Evolutionary conservation across 2,888 invertebrate species (phyloP), one percentile per base, ranked within the genome.

Genomic region (Clanis bilineata): DNA sequence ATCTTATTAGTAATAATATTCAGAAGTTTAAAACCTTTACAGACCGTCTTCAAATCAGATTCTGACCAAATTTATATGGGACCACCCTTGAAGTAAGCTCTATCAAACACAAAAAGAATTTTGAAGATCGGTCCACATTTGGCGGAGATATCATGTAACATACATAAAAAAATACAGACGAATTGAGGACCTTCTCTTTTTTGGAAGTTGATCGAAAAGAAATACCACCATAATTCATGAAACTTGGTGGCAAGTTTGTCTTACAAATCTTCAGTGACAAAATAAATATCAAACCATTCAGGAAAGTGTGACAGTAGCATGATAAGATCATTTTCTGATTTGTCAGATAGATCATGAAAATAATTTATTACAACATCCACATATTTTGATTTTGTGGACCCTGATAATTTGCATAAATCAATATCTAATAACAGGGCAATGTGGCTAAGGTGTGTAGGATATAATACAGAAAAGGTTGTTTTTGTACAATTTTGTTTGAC

Each of bases 281-380:
- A 79, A 71, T 85, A 90, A 59, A 85, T 65, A 72, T 84, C 75
- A 73, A 89, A 88, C 91, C 91, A 91, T 22, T 79, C 71, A 28
- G 86, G 85, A 67, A 79, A 91, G 71, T 92, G 91, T n/a, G 86
- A 82, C 18, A 92, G 61, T 28, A 91, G 63, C 78, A 91, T 71
- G 25, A 87, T 77, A 15, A 90, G 73, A 64, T 89, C 83, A 76
- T 70, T 76, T 64, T 82, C 76, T 12, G 75, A 80, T 38, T 74
- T 56, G n/a, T 61, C 51, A 61, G 80, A 71, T 18, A 90, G 51
- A 9, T 64, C 61, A 0, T 71, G 71, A 32, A 92, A 72, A 63
- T 80, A 72, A 28, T 70, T 65, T 3, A 80, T 2, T 21, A 80
- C 70, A 15, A 69, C 65, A 51, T 73, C 39, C 4, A 79, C 62